Evolutionary conservation across 1,140 invertebrate species (phyloP).

Genomic region (Drosophila sproati): DNA sequence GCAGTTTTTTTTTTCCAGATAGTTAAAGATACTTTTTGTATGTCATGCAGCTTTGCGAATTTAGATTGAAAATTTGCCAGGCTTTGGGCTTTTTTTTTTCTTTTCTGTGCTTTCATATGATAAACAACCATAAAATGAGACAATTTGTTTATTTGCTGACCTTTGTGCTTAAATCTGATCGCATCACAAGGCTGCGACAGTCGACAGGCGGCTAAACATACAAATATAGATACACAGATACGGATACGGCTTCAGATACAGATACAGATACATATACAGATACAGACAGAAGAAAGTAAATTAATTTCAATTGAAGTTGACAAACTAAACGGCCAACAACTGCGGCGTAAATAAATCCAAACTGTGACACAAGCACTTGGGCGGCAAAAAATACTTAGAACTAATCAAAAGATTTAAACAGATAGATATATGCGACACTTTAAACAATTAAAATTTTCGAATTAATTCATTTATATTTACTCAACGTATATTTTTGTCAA

Average conservation of each 20-base stretch:
- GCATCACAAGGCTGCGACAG: conserved; percentile 78
- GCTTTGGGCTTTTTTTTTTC: background rate
- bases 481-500: background rate
- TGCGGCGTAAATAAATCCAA: conserved; percentile 76
- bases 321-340: conserved; percentile 67
- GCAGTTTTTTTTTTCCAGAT: conserved; percentile 19
- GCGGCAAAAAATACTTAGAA: conserved; percentile 47
- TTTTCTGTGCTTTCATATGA: conserved; percentile 20
- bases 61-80: conserved; percentile 12
- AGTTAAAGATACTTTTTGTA: conserved; percentile 23
- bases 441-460: background rate
- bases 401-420: conserved; percentile 35
- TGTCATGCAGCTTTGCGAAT: conserved; percentile 15
- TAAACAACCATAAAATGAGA: conserved; percentile 66
- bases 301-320: conserved; percentile 83
- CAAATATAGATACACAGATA: conserved; percentile 1
- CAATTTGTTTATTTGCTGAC: conserved; percentile 83
- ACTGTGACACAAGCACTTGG: conserved; percentile 59
- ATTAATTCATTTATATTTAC: too few relatives aligned
- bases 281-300: conserved; percentile 74
- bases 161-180: conserved; percentile 82
- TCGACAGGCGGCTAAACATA: conserved; percentile 45
- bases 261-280: conserved; percentile 31
- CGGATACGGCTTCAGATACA: conserved; percentile 8
- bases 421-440: background rate